These are phyloP conservation scores for Trinorchestia longiramus DNA, from an alignment of 1,140 invertebrate species.

Conservation along the genomic window DNA sequence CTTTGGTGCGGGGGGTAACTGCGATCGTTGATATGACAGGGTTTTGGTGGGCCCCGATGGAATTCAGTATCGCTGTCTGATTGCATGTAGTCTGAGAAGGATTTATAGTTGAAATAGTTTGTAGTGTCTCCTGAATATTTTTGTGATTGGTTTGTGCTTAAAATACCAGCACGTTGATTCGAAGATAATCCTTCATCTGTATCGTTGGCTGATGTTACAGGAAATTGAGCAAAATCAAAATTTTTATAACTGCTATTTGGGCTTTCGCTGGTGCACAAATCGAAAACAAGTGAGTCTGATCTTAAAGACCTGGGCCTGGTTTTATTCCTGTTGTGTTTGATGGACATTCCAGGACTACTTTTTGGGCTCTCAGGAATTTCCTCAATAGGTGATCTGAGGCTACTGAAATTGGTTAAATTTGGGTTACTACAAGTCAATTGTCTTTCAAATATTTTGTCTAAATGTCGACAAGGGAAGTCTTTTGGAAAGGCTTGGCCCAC, in stretches of 20 bases:
- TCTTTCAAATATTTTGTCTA: neutral
- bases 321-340: neutral
- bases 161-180: neutral
- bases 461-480: neutral
- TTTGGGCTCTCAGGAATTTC: neutral
- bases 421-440: neutral
- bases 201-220: neutral
- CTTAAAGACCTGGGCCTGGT: neutral
- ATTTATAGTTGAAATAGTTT: neutral
- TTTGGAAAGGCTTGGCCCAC: neutral
- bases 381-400: neutral
- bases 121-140: neutral
- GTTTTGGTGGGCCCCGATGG: neutral
- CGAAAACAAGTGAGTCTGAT: neutral
- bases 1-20: neutral
- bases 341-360: neutral
- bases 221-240: slow-evolving; percentile 30
- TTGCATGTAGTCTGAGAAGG: neutral
- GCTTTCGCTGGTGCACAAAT: neutral
- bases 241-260: neutral
- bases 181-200: neutral
- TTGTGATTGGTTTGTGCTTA: neutral
- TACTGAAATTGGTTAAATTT: neutral
- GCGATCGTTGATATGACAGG: neutral
- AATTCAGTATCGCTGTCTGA: neutral